Percentiles rank a stretch among this genome's conserved stretches.
phyloP scores from a whole-genome alignment of 2,888 invertebrate species.

The Bombyx huttoni region DNA sequence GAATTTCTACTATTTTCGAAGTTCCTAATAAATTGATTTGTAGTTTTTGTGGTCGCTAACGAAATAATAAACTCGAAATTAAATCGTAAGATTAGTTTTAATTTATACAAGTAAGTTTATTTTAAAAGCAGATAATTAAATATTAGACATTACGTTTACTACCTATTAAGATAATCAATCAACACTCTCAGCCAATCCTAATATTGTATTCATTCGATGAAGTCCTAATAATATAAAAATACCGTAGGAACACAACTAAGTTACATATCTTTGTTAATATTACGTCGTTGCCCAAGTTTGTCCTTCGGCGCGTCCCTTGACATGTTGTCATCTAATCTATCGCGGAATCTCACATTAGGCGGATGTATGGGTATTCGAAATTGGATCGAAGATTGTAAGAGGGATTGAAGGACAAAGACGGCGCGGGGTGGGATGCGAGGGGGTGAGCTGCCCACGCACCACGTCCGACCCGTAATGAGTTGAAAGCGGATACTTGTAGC shows the following conservation, averaged over 20 bases:
- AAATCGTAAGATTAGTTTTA: too few species aligned
- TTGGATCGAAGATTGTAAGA: slow-evolving; percentile 68
- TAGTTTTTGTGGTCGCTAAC: too few species aligned
- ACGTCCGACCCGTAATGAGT: slow-evolving; percentile 71
- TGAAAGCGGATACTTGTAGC: slow-evolving; percentile 74
- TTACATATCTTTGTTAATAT: not conserved
- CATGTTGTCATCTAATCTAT: slow-evolving; percentile 42
- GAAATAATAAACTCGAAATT: too few species aligned
- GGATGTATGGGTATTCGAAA: slow-evolving; percentile 61
- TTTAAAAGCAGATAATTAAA: too few species aligned
- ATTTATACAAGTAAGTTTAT: too few species aligned
- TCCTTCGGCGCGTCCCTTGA: slow-evolving; percentile 6
- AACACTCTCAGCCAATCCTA: too few species aligned
- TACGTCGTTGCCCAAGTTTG: slow-evolving; percentile 5
- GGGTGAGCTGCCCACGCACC: slow-evolving; percentile 55
- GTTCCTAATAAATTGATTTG: too few species aligned
- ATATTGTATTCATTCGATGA: not conserved
- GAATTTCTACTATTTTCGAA: too few species aligned
- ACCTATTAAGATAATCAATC: too few species aligned
- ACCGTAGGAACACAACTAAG: not conserved
- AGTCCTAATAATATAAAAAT: not conserved
- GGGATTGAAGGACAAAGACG: slow-evolving; percentile 66
- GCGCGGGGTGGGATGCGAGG: slow-evolving; percentile 25
- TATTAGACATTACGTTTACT: too few species aligned
- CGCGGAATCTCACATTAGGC: slow-evolving; percentile 48